Evolutionary conservation across 2,113 vertebrate species (phyloP), one percentile per base, ranked within the genome.

Genomic region (Carassius carassius): DNA sequence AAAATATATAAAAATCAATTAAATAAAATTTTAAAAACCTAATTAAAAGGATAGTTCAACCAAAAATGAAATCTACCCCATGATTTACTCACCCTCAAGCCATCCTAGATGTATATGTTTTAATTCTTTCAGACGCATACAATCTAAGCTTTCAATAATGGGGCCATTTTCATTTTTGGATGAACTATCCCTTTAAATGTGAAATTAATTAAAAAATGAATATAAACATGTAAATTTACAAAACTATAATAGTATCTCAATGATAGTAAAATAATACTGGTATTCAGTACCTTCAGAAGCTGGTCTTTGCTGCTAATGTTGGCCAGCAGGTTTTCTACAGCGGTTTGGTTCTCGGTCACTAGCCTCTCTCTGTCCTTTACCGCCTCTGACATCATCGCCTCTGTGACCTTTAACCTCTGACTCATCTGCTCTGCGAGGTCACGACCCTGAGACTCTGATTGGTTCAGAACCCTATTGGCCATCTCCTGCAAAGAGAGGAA

Each of bases 231-330:
- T 11, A 0, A 9, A 41, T 44, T 44, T 10, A 44, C 23, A 44
- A 54, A 70, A 10, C 13, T 49, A 29, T 35, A 95, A n/a, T n/a
- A n/a, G n/a, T n/a, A n/a, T 44, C 44, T 44, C 44, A 44, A 47
- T 12, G 44, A 47, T 47, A 47, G 44, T 47, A 3, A 47, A 47
- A 47, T 11, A 47, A 47, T 3, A 47, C 44, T 47, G 44, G 44
- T 47, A 47, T 47, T 47, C 10, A 47, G 11, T 47, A 47, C 95
- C 92, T 93, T 95, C 14, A 95, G 89, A 6, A 95, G 93, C 81
- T 94, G 93, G 77, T 95, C 95, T 65, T 95, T 95, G 92, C 93
- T 94, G 86, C 86, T 90, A 80, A 95, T 93, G 51, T 92, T 93
- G 44, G 93, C 91, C 77, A 95, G 54, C 73, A 95, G 91, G 21